These are phyloP conservation scores for Gallinago jamesoni DNA, from an alignment of 2,113 vertebrate genomes.

Conservation along the genomic window DNA sequence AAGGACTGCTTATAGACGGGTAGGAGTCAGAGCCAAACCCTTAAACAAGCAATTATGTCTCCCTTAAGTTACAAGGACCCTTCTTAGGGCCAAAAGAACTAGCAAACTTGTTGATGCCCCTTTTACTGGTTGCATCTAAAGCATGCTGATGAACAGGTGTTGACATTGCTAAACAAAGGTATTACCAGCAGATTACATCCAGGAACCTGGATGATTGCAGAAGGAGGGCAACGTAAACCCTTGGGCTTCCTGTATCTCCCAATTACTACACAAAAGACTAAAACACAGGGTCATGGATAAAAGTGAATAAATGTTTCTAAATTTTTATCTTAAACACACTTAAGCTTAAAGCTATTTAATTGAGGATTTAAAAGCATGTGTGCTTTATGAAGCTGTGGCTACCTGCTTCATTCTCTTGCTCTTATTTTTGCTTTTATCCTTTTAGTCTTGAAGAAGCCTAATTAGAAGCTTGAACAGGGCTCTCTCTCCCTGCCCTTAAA, in stretches of 20 bases:
- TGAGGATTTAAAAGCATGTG: slow-evolving; percentile 77
- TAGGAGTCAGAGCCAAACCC: neutral
- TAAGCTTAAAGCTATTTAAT: slow-evolving; percentile 83
- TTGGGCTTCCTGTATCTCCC: slow-evolving; percentile 75
- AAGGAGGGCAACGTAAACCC: slow-evolving; percentile 72
- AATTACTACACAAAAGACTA: slow-evolving; percentile 83
- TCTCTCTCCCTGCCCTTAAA: slow-evolving; percentile 97
- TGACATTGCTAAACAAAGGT: slow-evolving; percentile 84
- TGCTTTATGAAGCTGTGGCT: slow-evolving; percentile 75
- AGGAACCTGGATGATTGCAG: slow-evolving; percentile 63
- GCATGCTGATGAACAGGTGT: slow-evolving; percentile 72
- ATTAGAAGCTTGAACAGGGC: slow-evolving; percentile 94
- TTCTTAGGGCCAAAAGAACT: neutral
- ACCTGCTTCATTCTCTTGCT: slow-evolving; percentile 83
- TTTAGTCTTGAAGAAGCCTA: slow-evolving; percentile 97
- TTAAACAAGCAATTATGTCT: neutral
- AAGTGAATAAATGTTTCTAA: slow-evolving; percentile 90
- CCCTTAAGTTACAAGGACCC: neutral
- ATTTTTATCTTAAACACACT: slow-evolving; percentile 83
- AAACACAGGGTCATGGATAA: slow-evolving; percentile 80
- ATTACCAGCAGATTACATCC: slow-evolving; percentile 81
- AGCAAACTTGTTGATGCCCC: neutral
- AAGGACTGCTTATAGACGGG: neutral
- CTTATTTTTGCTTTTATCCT: slow-evolving; percentile 96
- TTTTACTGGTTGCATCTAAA: slow-evolving; percentile 5